These are phyloP conservation scores for Diplazon laetatorius DNA, from an alignment of 2,888 invertebrate genomes.

Conservation along the genomic window DNA sequence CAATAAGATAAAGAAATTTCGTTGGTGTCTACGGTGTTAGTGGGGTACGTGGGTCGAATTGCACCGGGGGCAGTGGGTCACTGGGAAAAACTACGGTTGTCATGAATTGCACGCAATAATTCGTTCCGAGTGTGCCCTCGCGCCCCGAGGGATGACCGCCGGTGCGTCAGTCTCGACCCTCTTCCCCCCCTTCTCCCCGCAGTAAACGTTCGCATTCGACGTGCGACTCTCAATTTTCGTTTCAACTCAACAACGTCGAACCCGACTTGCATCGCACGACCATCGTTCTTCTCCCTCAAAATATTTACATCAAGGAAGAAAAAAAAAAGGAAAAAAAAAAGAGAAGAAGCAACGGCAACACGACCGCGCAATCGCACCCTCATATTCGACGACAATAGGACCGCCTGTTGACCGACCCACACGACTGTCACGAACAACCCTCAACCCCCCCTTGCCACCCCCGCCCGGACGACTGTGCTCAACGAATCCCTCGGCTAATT, in stretches of 20 bases:
- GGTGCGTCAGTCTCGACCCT: constrained; percentile 12
- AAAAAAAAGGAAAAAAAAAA: too few species aligned
- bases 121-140: constrained; percentile 25
- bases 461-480: constrained; percentile 4
- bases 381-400: constrained; percentile 30
- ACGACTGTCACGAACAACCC: background rate
- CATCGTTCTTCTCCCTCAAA: constrained; percentile 58
- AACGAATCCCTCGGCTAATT: constrained; percentile 33
- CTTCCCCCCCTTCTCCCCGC: background rate
- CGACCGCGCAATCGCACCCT: constrained; percentile 15
- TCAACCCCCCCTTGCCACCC: background rate
- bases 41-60: constrained; percentile 40
- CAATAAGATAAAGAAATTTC: constrained; percentile 18
- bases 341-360: constrained; percentile 21
- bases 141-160: background rate
- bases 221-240: constrained; percentile 40
- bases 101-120: constrained; percentile 72
- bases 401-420: background rate
- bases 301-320: constrained; percentile 73
- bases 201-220: constrained; percentile 1
- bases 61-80: constrained; percentile 70
- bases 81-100: constrained; percentile 66
- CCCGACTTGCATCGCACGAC: constrained; percentile 3
- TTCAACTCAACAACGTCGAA: constrained; percentile 30
- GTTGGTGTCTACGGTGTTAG: background rate